Conservation (phyloP, 2,888 invertebrate genomes). For the Oscheius sp. region DNA sequence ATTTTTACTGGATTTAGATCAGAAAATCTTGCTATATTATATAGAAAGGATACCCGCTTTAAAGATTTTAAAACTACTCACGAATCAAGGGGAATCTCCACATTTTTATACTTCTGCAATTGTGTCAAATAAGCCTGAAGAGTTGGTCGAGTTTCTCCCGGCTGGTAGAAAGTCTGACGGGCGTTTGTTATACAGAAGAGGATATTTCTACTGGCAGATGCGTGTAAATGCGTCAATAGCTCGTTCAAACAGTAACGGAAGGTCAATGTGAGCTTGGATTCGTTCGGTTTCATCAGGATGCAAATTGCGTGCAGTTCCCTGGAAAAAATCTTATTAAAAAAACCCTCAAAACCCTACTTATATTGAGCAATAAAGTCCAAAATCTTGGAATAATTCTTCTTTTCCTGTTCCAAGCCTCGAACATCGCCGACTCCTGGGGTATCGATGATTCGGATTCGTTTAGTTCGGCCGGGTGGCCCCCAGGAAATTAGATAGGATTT, state of each 20-base stretch:
- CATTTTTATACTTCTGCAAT: slow-evolving; percentile 4
- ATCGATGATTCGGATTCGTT: slow-evolving; percentile 55
- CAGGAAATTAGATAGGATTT: slow-evolving; percentile 18
- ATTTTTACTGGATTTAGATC: no score
- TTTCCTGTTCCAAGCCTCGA: slow-evolving; percentile 54
- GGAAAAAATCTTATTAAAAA: background rate
- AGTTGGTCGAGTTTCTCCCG: slow-evolving; percentile 37
- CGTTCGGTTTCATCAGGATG: slow-evolving; percentile 56
- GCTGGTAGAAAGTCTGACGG: slow-evolving; percentile 29
- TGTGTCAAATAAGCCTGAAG: slow-evolving; percentile 26
- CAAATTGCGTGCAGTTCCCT: slow-evolving; percentile 49
- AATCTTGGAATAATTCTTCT: slow-evolving; percentile 49
- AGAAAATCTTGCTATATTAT: no score
- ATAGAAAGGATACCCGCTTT: no score
- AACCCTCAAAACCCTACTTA: background rate
- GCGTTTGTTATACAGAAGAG: slow-evolving; percentile 63
- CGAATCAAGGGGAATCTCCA: slow-evolving; percentile 25
- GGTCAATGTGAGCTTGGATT: slow-evolving; percentile 38
- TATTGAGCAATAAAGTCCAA: slow-evolving; percentile 26
- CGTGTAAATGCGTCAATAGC: slow-evolving; percentile 56
- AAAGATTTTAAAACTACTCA: background rate
- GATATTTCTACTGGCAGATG: slow-evolving; percentile 56
- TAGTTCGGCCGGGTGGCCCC: background rate
- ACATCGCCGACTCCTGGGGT: slow-evolving; percentile 65
- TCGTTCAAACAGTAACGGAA: slow-evolving; percentile 63